Percentiles rank a stretch among this genome's conserved stretches.
phyloP scores from a whole-genome alignment of 2,888 invertebrate genomes.

The Stictocephala bisonia region DNA sequence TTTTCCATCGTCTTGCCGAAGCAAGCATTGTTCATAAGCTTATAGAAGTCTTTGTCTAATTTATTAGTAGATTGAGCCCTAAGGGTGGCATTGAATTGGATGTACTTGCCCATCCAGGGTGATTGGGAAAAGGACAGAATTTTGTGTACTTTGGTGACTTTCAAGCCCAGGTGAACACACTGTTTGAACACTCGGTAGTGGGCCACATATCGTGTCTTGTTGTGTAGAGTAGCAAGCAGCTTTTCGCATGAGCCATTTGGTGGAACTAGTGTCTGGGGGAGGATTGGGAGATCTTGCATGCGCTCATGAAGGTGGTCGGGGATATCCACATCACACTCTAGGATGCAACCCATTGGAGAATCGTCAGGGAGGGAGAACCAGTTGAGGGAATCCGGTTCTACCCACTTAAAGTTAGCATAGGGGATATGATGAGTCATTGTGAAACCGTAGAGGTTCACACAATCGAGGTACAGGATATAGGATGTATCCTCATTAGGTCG shows the following conservation, averaged over 20 bases:
- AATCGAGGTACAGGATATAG: not conserved
- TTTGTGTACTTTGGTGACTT: conserved; percentile 57
- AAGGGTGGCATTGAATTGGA: conserved; percentile 55
- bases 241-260: not conserved
- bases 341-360: not conserved
- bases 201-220: not conserved
- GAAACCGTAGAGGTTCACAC: not conserved
- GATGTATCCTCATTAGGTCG: not conserved
- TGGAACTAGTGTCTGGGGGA: not conserved
- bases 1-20: too few species aligned
- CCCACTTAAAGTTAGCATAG: not conserved
- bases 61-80: too few species aligned
- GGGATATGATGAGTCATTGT: not conserved
- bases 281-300: not conserved
- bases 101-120: conserved; percentile 57
- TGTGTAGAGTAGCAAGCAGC: not conserved
- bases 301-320: not conserved
- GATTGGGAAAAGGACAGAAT: conserved; percentile 58
- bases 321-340: not conserved
- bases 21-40: too few species aligned
- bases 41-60: too few species aligned
- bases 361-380: not conserved
- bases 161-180: not conserved
- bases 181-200: not conserved
- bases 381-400: not conserved